Conservation (phyloP, 1,140 invertebrate genomes). For the Triops longicaudatus region DNA sequence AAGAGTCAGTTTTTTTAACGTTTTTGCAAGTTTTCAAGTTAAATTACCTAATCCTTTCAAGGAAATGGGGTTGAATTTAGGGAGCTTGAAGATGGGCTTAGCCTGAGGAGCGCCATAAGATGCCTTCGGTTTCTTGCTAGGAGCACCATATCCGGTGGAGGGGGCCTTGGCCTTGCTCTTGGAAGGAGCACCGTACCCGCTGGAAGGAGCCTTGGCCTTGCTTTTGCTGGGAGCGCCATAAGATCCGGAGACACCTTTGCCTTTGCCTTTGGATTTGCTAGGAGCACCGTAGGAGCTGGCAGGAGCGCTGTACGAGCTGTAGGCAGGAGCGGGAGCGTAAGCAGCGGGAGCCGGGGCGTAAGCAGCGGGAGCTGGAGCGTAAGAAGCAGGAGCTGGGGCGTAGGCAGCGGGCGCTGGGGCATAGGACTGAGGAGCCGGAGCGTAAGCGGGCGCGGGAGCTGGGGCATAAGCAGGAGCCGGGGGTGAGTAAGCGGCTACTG, state of each 20-base stretch:
- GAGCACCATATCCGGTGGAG: constrained; percentile 24
- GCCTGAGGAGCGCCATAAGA: constrained; percentile 25
- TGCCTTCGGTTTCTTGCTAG: constrained; percentile 25
- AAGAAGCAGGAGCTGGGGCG: background rate
- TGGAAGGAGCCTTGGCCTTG: constrained; percentile 21
- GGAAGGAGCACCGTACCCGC: constrained; percentile 20
- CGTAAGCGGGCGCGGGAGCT: constrained; percentile 20
- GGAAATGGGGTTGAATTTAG: constrained; percentile 24
- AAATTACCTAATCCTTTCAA: constrained; percentile 21
- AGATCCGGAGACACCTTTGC: background rate
- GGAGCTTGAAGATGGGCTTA: constrained; percentile 26
- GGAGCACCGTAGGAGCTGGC: constrained; percentile 19
- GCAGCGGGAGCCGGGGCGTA: constrained; percentile 20
- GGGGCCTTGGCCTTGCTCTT: constrained; percentile 15
- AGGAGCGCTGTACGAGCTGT: constrained; percentile 16
- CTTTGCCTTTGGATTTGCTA: constrained; percentile 10
- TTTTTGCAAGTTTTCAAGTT: too few relatives aligned
- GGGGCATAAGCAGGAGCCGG: constrained; percentile 20
- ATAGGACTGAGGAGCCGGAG: background rate
- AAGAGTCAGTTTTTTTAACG: constrained; percentile 1
- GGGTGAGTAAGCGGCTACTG: constrained; percentile 22
- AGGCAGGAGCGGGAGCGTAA: constrained; percentile 17
- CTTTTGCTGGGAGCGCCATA: constrained; percentile 19
- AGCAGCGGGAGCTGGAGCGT: constrained; percentile 20
- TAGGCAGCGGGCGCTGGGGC: background rate